phyloP scores from a whole-genome alignment of 2,113 vertebrate genomes.

The Pontoporia blainvillei region DNA sequence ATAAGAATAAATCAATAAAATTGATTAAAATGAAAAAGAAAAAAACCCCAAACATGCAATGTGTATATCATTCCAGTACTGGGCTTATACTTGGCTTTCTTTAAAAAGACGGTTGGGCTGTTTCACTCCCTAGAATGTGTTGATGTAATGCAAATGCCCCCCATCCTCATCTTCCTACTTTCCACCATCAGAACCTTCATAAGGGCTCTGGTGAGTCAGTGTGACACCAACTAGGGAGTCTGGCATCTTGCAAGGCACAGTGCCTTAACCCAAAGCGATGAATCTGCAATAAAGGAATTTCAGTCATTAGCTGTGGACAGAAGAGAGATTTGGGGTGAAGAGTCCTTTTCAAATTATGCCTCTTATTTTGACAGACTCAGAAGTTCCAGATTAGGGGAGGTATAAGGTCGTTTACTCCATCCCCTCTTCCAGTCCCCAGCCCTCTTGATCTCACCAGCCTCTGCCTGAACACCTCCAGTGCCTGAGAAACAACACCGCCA shows the following conservation, averaged over 20 bases:
- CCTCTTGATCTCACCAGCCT: not conserved
- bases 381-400: not conserved
- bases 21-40: slow-evolving; percentile 80
- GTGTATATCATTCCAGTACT: not conserved
- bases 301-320: no score
- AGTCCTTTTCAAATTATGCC: not conserved
- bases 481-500: no score
- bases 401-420: not conserved
- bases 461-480: not conserved
- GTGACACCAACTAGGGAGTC: not conserved
- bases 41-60: not conserved
- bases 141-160: not conserved
- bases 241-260: not conserved
- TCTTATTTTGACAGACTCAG: not conserved
- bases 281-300: not conserved
- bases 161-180: not conserved
- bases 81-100: not conserved
- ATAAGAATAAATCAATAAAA: slow-evolving; percentile 91
- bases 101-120: not conserved
- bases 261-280: not conserved
- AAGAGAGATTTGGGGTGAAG: not conserved
- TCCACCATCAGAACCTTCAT: not conserved
- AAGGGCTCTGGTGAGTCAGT: not conserved
- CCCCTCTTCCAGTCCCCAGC: not conserved
- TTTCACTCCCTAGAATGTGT: not conserved